These are phyloP conservation scores for Chironex yamaguchii DNA, from an alignment of 30 jellyfish, hydroid and myxozoan genomes.

Conservation along the genomic window DNA sequence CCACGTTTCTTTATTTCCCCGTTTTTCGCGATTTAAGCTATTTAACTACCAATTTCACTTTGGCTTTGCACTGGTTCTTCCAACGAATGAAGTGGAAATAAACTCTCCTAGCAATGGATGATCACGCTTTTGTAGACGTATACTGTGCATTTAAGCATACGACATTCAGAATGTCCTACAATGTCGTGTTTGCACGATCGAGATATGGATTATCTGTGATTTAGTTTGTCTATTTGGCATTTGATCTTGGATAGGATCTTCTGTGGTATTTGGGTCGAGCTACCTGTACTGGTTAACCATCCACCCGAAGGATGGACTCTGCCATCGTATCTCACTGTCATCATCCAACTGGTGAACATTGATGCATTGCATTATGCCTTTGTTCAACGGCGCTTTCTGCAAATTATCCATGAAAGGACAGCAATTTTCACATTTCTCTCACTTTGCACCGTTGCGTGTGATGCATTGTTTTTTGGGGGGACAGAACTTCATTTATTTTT, in stretches of 20 bases:
- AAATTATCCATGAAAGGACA: conserved; percentile 74
- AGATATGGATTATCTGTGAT: conserved; percentile 65
- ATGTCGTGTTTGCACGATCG: no score
- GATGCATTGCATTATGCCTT: conserved; percentile 87
- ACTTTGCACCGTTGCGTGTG: conserved; percentile 71
- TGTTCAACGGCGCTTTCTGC: conserved; percentile 36
- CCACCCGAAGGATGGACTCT: conserved; percentile 90
- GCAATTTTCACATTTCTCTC: conserved; percentile 60
- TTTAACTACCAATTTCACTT: no score
- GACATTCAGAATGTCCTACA: no score
- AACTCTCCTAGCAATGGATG: no score
- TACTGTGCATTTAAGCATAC: no score
- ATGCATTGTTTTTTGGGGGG: conserved; percentile 78
- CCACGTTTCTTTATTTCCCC: no score
- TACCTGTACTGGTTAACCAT: conserved; percentile 85
- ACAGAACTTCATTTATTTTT: conserved; percentile 71
- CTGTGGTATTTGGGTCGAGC: conserved; percentile 98
- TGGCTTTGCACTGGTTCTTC: no score
- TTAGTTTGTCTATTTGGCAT: conserved; percentile 84
- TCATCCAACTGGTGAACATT: conserved; percentile 82
- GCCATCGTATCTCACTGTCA: conserved; percentile 88
- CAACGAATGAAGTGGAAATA: no score
- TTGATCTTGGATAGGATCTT: conserved; percentile 97
- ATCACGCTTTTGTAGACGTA: no score
- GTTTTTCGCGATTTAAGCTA: no score